Evolutionary conservation across 2,797 vertebrate species (phyloP).

Genomic region (Stomatorhinus walkeri): DNA sequence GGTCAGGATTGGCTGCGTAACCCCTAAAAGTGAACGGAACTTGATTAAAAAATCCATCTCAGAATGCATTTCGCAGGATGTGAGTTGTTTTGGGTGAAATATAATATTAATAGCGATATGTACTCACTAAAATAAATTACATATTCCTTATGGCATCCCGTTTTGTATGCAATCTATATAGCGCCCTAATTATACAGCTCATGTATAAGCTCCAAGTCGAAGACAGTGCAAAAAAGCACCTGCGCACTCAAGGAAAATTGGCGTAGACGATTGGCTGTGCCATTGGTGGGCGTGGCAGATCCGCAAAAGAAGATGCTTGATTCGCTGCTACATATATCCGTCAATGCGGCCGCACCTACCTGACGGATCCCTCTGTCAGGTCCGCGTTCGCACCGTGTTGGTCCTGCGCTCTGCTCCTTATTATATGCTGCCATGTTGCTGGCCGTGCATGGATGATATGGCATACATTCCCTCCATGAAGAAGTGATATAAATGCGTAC

Average conservation of each 20-base stretch:
- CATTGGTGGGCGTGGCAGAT: constrained; percentile 19
- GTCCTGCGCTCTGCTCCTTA: constrained; percentile 1
- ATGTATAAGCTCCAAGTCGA: not conserved
- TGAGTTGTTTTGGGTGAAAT: not conserved
- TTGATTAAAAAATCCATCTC: not conserved
- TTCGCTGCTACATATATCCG: constrained; percentile 31
- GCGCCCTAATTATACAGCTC: not conserved
- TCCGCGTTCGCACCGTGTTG: constrained; percentile 16
- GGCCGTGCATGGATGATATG: not conserved
- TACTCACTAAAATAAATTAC: not conserved
- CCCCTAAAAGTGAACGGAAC: not conserved
- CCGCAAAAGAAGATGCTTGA: not conserved
- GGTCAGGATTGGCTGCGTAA: not conserved
- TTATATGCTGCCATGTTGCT: constrained; percentile 18
- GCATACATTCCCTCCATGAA: not conserved
- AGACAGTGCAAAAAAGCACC: constrained; percentile 17
- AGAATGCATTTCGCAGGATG: not conserved
- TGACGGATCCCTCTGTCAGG: constrained; percentile 40
- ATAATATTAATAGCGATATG: not conserved
- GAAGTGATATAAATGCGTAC: constrained; percentile 3
- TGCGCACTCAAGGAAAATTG: constrained; percentile 25
- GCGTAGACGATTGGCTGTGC: constrained; percentile 32
- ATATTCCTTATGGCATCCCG: not conserved
- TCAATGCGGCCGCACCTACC: constrained; percentile 28
- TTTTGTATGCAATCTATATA: not conserved